Evolutionary conservation across 2,888 invertebrate genomes (phyloP).

Genomic region (Nymphalis c-album): DNA sequence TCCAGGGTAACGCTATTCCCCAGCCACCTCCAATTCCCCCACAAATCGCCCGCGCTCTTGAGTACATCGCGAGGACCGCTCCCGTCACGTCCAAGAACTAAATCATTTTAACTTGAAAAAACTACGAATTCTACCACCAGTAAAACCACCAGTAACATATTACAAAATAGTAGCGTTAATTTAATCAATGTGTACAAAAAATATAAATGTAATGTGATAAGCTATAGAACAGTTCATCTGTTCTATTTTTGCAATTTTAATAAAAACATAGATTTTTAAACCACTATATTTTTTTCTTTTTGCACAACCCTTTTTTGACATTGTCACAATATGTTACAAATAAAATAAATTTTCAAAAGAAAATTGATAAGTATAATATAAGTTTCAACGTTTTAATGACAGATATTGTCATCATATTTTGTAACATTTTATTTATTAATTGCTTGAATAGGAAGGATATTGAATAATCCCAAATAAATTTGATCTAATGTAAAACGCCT

Average conservation of each 20-base stretch:
- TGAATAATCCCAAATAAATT: no score
- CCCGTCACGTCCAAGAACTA: slow-evolving; percentile 30
- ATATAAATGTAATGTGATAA: slow-evolving; percentile 28
- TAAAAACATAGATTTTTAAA: slow-evolving; percentile 43
- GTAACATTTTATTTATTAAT: no score
- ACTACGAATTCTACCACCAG: slow-evolving; percentile 34
- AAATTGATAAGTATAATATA: no score
- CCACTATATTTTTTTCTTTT: slow-evolving; percentile 7
- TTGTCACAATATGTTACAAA: no score
- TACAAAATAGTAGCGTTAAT: slow-evolving; percentile 37
- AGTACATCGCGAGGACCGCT: slow-evolving; percentile 47
- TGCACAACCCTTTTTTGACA: not conserved
- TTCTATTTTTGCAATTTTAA: slow-evolving; percentile 26
- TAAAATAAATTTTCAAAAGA: no score
- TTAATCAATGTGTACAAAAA: slow-evolving; percentile 35
- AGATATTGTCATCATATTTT: no score
- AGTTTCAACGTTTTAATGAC: no score
- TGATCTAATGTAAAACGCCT: no score
- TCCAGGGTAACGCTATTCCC: slow-evolving; percentile 72
- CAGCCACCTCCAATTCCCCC: slow-evolving; percentile 77
- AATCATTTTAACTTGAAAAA: slow-evolving; percentile 20
- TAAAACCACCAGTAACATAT: slow-evolving; percentile 20
- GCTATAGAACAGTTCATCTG: slow-evolving; percentile 12
- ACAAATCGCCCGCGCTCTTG: slow-evolving; percentile 73
- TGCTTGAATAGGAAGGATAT: no score